A percentile compares a stretch with the other conserved stretches of the same genome.
Evolutionary conservation across 2,888 invertebrate species (phyloP).

Genomic region (Tetramorium bicarinatum): DNA sequence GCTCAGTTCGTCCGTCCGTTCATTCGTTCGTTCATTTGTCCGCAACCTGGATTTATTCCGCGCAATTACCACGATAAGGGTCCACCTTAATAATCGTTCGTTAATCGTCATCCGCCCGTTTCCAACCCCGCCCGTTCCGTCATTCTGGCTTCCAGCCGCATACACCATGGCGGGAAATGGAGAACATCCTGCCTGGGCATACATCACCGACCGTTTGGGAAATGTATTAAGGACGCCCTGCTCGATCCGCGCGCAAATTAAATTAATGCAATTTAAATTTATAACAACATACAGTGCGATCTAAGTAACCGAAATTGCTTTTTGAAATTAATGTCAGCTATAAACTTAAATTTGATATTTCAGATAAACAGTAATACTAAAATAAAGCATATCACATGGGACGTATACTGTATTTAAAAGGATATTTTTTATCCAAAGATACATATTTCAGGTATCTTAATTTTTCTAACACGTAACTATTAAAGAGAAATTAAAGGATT

Average conservation of each 20-base stretch:
- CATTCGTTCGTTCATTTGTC: constrained; percentile 38
- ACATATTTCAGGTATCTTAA: neutral
- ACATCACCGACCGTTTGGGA: constrained; percentile 33
- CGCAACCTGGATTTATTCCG: constrained; percentile 79
- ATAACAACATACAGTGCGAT: neutral
- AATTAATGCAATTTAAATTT: constrained; percentile 44
- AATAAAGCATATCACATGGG: neutral
- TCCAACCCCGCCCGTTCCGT: constrained; percentile 30
- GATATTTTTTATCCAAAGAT: neutral
- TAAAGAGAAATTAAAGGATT: constrained; percentile 2
- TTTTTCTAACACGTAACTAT: neutral
- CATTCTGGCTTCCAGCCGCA: constrained; percentile 11
- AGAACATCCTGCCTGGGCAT: constrained; percentile 39
- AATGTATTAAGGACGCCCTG: constrained; percentile 30
- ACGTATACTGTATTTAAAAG: neutral
- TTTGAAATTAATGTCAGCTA: neutral
- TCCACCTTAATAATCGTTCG: constrained; percentile 82
- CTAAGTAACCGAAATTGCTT: neutral
- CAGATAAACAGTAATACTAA: neutral
- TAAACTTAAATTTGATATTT: neutral
- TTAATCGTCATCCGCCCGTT: constrained; percentile 77
- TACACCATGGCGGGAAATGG: constrained; percentile 26
- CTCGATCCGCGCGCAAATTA: constrained; percentile 3
- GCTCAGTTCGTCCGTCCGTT: constrained; percentile 25
- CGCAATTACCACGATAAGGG: constrained; percentile 82